A percentile compares a stretch with the other conserved stretches of the same genome.
Evolutionary conservation across 2,888 invertebrate species (phyloP).

Genomic region (Spilarctia lutea): DNA sequence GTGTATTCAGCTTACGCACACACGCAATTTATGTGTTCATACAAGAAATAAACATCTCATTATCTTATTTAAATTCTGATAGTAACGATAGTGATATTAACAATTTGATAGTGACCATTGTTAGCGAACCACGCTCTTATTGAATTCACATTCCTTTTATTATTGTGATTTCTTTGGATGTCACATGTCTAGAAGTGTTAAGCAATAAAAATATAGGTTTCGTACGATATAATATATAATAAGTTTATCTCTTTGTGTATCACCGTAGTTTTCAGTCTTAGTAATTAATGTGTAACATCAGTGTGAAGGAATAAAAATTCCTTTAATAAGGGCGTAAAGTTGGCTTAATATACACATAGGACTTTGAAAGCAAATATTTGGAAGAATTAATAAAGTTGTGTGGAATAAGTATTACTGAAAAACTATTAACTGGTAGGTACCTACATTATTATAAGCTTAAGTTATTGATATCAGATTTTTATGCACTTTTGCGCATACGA

Average conservation of each 20-base stretch:
- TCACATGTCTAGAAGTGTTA: conserved; percentile 3
- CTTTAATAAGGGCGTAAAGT: neutral
- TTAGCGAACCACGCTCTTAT: neutral
- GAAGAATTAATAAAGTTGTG: neutral
- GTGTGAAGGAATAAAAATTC: neutral
- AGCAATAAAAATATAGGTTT: neutral
- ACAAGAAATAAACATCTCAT: neutral
- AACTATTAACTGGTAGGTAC: neutral
- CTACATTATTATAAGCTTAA: neutral
- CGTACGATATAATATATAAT: neutral
- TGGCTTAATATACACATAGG: neutral
- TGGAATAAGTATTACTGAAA: neutral
- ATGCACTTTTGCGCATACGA: too few relatives aligned
- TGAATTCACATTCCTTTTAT: neutral
- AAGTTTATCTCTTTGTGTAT: neutral
- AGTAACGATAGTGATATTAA: conserved; percentile 3
- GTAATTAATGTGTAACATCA: neutral
- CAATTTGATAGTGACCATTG: conserved; percentile 12
- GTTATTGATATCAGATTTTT: too few relatives aligned
- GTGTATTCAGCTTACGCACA: neutral
- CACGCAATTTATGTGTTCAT: neutral
- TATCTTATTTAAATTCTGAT: conserved; percentile 25
- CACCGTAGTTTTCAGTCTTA: neutral
- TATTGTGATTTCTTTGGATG: neutral
- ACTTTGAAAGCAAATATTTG: neutral